A percentile compares a stretch with the other conserved stretches of the same genome.
Evolutionary conservation across 2,797 vertebrate genomes (phyloP).

Genomic region (Acestrorhynchus altus): DNA sequence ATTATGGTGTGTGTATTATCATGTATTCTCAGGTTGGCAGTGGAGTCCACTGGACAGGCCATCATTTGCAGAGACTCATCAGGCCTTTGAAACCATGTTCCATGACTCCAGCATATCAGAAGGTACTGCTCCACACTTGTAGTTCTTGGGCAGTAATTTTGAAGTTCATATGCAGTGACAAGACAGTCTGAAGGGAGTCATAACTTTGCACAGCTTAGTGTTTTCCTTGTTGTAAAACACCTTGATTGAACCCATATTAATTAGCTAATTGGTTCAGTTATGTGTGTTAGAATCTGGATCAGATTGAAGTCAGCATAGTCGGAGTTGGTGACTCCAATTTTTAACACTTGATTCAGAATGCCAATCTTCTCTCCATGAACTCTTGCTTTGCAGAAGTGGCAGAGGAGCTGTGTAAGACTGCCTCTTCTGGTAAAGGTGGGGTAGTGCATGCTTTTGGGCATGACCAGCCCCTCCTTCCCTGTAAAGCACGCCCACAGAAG

Average conservation of each 20-base stretch:
- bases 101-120: conserved; percentile 98
- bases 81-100: conserved; percentile 99
- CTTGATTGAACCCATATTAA: not conserved
- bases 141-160: not conserved
- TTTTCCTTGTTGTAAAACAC: not conserved
- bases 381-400: conserved; percentile 86
- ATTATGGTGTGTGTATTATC: conserved; percentile 15
- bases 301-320: not conserved
- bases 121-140: conserved; percentile 74
- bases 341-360: not conserved
- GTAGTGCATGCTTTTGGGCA: conserved; percentile 84
- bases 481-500: conserved; percentile 90
- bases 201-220: not conserved
- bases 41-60: conserved; percentile 96
- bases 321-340: not conserved
- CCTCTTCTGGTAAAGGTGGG: conserved; percentile 84
- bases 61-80: conserved; percentile 96
- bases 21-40: conserved; percentile 87
- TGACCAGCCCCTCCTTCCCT: conserved; percentile 91
- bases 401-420: conserved; percentile 94
- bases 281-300: too few species aligned
- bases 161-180: not conserved
- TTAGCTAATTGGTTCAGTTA: not conserved
- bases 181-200: not conserved
- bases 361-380: conserved; percentile 22